Evolutionary conservation across 2,797 vertebrate species (phyloP).

Genomic region (Phaenicophaeus curvirostris): DNA sequence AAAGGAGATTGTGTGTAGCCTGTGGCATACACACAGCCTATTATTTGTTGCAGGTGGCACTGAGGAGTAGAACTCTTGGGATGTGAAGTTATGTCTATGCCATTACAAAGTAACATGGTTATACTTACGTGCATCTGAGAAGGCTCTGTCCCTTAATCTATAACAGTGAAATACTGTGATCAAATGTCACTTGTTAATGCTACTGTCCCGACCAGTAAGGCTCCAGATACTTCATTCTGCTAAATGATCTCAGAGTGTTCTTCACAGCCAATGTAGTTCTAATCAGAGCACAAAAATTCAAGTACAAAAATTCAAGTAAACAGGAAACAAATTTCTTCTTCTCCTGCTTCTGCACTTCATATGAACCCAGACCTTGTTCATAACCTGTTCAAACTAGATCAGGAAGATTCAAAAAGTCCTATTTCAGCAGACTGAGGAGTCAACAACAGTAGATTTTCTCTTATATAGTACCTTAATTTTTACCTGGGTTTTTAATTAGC

Average conservation of each 20-base stretch:
- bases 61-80: not conserved
- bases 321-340: not conserved
- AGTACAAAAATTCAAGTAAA: not conserved
- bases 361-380: not conserved
- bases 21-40: not conserved
- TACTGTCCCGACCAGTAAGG: not conserved
- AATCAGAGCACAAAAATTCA: not conserved
- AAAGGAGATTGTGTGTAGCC: not conserved
- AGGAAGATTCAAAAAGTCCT: accelerated
- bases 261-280: not conserved
- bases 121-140: not conserved
- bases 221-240: not conserved
- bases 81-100: not conserved
- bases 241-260: not conserved
- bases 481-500: not conserved
- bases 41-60: not conserved
- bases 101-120: not conserved
- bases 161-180: not conserved
- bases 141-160: not conserved
- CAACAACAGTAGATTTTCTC: not conserved
- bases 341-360: not conserved
- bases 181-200: not conserved
- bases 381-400: not conserved
- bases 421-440: not conserved
- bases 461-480: not conserved